Conservation (phyloP, 2,888 invertebrate species). For the Cylindroiulus punctatus region DNA sequence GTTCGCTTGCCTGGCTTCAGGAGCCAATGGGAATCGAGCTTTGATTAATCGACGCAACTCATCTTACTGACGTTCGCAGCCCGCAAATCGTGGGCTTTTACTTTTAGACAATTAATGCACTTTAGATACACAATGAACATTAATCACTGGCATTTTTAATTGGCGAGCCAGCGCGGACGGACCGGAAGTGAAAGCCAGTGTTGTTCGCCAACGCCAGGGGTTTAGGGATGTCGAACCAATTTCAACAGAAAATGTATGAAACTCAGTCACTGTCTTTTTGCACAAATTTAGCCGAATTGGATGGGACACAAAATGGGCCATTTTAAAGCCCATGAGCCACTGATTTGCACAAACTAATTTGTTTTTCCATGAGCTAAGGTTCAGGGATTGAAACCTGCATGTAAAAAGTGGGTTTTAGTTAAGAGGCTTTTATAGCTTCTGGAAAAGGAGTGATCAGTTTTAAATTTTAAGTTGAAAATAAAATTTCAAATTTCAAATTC, state of each 20-base stretch:
- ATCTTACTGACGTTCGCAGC: constrained; percentile 32
- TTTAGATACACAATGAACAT: constrained; percentile 32
- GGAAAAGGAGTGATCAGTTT: no score
- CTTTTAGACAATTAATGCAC: constrained; percentile 29
- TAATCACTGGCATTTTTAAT: constrained; percentile 32
- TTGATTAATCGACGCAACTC: constrained; percentile 32
- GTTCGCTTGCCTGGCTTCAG: background rate
- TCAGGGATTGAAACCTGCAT: no score
- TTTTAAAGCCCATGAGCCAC: constrained; percentile 11
- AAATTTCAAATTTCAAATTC: no score
- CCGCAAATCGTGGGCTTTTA: constrained; percentile 22
- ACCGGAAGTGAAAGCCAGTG: background rate
- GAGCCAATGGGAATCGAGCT: background rate
- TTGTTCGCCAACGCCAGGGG: background rate
- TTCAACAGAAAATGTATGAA: background rate
- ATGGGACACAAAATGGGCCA: background rate
- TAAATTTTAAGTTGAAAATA: no score
- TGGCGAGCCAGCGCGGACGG: background rate
- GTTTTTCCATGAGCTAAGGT: background rate
- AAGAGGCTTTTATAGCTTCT: no score
- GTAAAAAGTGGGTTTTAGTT: no score
- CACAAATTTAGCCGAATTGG: background rate
- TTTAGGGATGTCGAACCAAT: background rate
- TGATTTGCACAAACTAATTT: constrained; percentile 31
- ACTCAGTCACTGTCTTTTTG: background rate